Evolutionary conservation across 2,888 invertebrate species (phyloP), one percentile per base, ranked within the genome.

Genomic region (Philhelius pedissequus): DNA sequence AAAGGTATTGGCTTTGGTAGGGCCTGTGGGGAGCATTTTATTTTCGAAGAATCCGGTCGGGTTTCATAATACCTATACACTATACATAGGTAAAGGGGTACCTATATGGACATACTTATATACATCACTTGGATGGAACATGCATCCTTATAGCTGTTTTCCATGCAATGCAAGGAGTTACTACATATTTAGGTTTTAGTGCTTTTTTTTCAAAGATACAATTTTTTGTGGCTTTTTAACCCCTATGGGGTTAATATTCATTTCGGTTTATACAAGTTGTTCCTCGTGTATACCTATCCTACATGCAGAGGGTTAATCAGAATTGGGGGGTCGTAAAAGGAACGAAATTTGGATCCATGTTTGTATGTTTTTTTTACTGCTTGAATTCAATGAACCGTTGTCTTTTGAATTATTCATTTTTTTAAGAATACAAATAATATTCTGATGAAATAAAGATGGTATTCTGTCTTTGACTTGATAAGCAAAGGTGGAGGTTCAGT

Each of bases 201-300:
- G 68, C 48, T 27, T 58, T 35, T 56, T 30, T 8, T 27, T 15
- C 5, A 22, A 48, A 48, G 45, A 22, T 48, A 48, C 20, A 48
- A 15, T 30, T 11, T 32, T 32, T 56, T 30, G 56, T 58, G 48
- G 35, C 32, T 56, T 58, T 54, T 73, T 81, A 52, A 75, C 68
- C 78, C 74, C 70, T 78, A 78, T 70, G 60, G 52, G 74, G 73
- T 74, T 70, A 78, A 78, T 78, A 78, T 83, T 83, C 74, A 83
- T 78, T 64, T 64, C 22, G 74, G 50, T 38, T 66, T 48, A 20
- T 56, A 69, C 68, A 62, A 56, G 62, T 74, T 69, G 56, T 30
- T 64, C 30, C 43, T 27, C 62, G 45, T 48, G 30, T 48, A 64
- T 74, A n/a, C n/a, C n/a, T n/a, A n/a, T n/a, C n/a, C n/a, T n/a